Percentiles rank a stretch among this genome's conserved stretches.
phyloP scores from a whole-genome alignment of 2,888 invertebrate species.

The Ophion costatus region DNA sequence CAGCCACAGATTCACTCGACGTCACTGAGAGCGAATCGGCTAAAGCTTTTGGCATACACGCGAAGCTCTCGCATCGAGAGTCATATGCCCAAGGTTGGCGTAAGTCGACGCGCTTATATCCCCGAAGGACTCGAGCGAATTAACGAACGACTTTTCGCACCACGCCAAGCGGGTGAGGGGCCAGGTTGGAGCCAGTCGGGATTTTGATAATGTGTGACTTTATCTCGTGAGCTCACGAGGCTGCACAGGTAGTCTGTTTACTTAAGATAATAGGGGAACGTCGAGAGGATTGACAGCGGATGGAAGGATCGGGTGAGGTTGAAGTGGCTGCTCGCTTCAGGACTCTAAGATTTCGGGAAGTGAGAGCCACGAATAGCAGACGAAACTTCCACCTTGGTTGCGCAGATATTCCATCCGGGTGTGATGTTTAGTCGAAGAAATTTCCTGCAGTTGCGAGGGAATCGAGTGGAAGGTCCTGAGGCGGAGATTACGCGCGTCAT shows the following conservation, averaged over 20 bases:
- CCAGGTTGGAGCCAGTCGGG: constrained; percentile 66
- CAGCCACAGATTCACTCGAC: constrained; percentile 20
- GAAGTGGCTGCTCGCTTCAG: constrained; percentile 18
- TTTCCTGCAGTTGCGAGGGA: constrained; percentile 33
- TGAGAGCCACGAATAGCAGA: constrained; percentile 34
- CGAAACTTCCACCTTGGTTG: constrained; percentile 50
- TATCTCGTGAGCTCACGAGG: constrained; percentile 77
- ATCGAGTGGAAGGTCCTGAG: constrained; percentile 13
- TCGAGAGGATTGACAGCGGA: constrained; percentile 66
- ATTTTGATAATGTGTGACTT: constrained; percentile 81
- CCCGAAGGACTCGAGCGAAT: constrained; percentile 58
- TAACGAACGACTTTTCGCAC: constrained; percentile 55
- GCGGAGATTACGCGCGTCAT: not conserved
- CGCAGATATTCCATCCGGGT: constrained; percentile 58
- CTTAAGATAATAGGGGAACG: constrained; percentile 80
- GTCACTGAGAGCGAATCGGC: constrained; percentile 29
- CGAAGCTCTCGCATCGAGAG: constrained; percentile 16
- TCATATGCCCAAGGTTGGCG: constrained; percentile 27
- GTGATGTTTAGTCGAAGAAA: constrained; percentile 51
- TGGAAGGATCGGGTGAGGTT: constrained; percentile 29
- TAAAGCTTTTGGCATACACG: constrained; percentile 29
- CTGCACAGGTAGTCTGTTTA: constrained; percentile 81
- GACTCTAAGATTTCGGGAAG: constrained; percentile 32
- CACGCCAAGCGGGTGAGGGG: constrained; percentile 20
- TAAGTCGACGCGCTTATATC: constrained; percentile 59